These are phyloP conservation scores for Rotaria socialis DNA, from an alignment of 2,888 invertebrate species.

Conservation along the genomic window DNA sequence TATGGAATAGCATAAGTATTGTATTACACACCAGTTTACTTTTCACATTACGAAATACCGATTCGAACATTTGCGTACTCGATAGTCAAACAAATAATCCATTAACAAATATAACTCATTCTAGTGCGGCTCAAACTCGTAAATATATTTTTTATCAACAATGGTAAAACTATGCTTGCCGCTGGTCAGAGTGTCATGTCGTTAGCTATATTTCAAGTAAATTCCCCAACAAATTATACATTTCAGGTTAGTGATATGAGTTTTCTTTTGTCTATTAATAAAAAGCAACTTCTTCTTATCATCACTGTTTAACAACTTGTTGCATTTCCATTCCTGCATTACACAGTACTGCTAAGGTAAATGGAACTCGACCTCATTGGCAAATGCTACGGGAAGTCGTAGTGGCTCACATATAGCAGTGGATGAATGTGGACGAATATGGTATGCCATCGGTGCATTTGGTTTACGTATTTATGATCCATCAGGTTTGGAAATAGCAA, in stretches of 20 bases:
- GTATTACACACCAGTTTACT: neutral
- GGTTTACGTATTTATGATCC: conserved; percentile 5
- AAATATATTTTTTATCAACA: neutral
- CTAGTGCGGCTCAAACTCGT: neutral
- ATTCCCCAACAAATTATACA: neutral
- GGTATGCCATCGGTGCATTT: neutral
- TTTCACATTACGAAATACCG: neutral
- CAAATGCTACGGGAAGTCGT: neutral
- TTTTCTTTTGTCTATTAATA: neutral
- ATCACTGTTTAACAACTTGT: neutral
- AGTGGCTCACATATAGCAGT: neutral
- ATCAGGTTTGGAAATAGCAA: neutral
- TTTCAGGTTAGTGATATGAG: neutral
- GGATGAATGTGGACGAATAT: conserved; percentile 2
- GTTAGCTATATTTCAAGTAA: neutral
- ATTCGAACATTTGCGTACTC: neutral
- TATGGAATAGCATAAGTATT: neutral
- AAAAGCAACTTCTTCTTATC: neutral
- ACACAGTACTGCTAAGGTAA: neutral
- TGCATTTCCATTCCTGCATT: neutral
- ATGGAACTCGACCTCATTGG: neutral
- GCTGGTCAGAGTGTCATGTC: neutral
- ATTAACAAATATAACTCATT: neutral
- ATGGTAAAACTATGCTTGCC: neutral
- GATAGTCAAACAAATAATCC: neutral